Evolutionary conservation across 1,140 invertebrate species (phyloP).

Genomic region (Adelges cooleyi): DNA sequence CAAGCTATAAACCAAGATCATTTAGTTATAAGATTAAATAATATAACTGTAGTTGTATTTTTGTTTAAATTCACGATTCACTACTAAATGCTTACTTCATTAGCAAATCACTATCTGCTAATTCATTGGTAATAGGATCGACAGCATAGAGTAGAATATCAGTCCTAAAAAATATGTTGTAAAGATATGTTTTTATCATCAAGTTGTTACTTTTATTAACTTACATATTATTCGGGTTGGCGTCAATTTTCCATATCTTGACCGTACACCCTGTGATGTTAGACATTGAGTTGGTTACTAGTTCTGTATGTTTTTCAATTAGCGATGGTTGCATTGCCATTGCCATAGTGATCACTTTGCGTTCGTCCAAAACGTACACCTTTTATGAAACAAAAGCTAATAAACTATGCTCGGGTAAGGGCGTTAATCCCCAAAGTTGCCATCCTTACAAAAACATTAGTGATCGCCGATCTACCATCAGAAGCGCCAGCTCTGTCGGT

Average conservation of each 20-base stretch:
- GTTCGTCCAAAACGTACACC: constrained; percentile 71
- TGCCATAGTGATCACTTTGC: constrained; percentile 64
- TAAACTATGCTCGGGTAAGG: not conserved
- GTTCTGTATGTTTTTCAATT: constrained; percentile 55
- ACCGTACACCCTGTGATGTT: constrained; percentile 14
- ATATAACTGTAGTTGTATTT: not conserved
- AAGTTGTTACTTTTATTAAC: no score
- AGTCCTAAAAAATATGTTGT: constrained; percentile 48
- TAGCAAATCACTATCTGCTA: constrained; percentile 65
- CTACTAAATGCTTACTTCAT: constrained; percentile 33
- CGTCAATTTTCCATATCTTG: constrained; percentile 19
- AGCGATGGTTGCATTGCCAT: constrained; percentile 60
- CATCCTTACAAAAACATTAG: constrained; percentile 73
- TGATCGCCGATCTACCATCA: constrained; percentile 64
- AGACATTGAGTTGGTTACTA: constrained; percentile 49
- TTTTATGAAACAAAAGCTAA: constrained; percentile 36
- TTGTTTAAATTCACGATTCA: not conserved
- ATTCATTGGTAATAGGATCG: constrained; percentile 62
- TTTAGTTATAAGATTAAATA: not conserved
- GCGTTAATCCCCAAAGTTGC: constrained; percentile 34
- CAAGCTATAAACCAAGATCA: not conserved
- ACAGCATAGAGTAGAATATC: constrained; percentile 75
- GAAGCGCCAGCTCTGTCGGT: constrained; percentile 63
- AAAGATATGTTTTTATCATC: not conserved
- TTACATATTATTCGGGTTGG: constrained; percentile 17